Conservation (phyloP, 1,140 invertebrate species). For the Temnothorax longispinosus region DNA sequence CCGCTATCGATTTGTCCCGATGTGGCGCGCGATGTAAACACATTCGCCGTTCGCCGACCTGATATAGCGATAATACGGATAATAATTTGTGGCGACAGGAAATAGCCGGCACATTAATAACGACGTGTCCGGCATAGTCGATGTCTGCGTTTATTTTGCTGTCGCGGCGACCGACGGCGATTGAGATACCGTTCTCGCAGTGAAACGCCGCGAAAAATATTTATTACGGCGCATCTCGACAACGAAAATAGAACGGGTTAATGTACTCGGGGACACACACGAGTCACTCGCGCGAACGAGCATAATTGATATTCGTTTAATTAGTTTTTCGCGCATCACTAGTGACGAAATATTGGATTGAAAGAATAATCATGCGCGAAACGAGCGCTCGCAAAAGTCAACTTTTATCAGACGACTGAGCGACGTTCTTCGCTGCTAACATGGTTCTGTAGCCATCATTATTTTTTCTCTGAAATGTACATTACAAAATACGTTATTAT, state of each 20-base stretch:
- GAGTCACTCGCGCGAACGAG: neutral
- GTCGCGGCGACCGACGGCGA: constrained; percentile 6
- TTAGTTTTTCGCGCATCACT: constrained; percentile 20
- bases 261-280: neutral
- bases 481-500: neutral
- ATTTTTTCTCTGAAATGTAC: neutral
- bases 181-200: constrained; percentile 12
- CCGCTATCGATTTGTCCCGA: constrained; percentile 63
- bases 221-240: neutral
- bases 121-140: constrained; percentile 11
- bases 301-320: constrained; percentile 41
- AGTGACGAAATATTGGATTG: neutral
- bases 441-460: no score
- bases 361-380: neutral
- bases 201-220: neutral
- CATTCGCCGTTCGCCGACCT: neutral
- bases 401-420: neutral
- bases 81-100: constrained; percentile 57
- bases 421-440: no score
- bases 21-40: constrained; percentile 58
- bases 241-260: constrained; percentile 30
- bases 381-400: constrained; percentile 4
- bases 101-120: constrained; percentile 45
- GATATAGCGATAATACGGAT: constrained; percentile 3
- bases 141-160: constrained; percentile 51